Percentiles rank a stretch among this genome's conserved stretches.
Evolutionary conservation across 92 coral and sea anemone species (phyloP).

Genomic region (Phenganax stokvisi): DNA sequence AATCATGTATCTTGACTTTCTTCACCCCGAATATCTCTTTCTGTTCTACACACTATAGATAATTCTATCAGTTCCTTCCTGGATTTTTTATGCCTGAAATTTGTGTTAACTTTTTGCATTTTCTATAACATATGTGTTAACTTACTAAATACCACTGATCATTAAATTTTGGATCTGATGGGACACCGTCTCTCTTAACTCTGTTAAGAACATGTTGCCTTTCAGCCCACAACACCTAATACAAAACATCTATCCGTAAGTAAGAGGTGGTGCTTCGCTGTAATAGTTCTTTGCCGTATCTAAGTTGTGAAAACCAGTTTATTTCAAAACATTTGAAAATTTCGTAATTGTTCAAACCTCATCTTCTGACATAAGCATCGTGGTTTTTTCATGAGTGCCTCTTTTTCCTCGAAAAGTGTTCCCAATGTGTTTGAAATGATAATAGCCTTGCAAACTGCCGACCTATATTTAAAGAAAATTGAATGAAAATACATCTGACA

Average conservation of each 20-base stretch:
- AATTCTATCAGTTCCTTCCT: no score
- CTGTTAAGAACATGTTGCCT: slow-evolving; percentile 82
- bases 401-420: slow-evolving; percentile 50
- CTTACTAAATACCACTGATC: slow-evolving; percentile 99
- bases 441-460: slow-evolving; percentile 74
- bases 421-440: slow-evolving; percentile 80
- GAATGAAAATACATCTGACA: no score
- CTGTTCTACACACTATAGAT: not conserved
- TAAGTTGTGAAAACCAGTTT: not conserved
- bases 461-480: slow-evolving; percentile 45
- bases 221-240: slow-evolving; percentile 90
- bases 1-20: not conserved
- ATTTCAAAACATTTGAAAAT: not conserved
- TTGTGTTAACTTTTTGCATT: no score
- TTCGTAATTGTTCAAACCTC: slow-evolving; percentile 46
- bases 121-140: not conserved
- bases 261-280: not conserved
- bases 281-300: not conserved
- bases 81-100: no score
- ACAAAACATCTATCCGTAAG: not conserved
- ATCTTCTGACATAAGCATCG: slow-evolving; percentile 63
- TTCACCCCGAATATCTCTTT: not conserved
- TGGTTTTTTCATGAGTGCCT: slow-evolving; percentile 74
- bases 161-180: slow-evolving; percentile 81
- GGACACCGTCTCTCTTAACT: slow-evolving; percentile 73